Base-by-base conservation (phyloP, 1,140 invertebrate species). In the Antheraea pernyi region DNA sequence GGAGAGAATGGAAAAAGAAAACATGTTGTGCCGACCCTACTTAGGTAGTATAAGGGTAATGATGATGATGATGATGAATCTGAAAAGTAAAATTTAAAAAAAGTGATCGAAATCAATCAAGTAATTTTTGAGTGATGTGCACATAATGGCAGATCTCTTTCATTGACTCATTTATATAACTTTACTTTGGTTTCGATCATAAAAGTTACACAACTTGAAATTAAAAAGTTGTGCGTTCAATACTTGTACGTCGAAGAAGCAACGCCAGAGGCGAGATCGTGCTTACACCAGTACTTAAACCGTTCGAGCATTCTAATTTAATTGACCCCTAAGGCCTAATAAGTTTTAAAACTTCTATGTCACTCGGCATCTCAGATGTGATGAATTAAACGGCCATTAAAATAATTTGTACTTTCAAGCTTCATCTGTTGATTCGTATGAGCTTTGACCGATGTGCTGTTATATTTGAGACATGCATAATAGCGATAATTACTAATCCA, bases 251-350 rank as follows among this genome's bases (percentile, higher is more conserved):
- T 61, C 60, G 19, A 30, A 61, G 22, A 59, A 19, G 19, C 19
- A 53, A 63, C 48, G 73, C 77, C 74, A 18, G n/a, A 58, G 58
- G 77, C 68, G 42, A 58, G 68, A 76, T 71, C 67, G 73, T 70
- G 66, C 74, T 70, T 67, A 59, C 59, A 72, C 68, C 66, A 70
- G 74, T 76, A 66, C 65, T 75, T 73, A 74, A 67, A 67, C 11
- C 65, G 73, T 69, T 75, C 62, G 71, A 76, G 76, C 76, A 72
- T 80, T 80, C 71, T 75, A 72, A 63, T 77, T 78, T 81, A 83
- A 83, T 83, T 81, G 72, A 70, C 67, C 71, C 77, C 76, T 74
- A 58, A 74, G 77, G 79, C 77, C 58, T 65, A 64, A 67, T 67
- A 58, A 69, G 30, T 71, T 69, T 67, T 70, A 77, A 71, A 69